A percentile compares a stretch with the other conserved stretches of the same genome.
These are phyloP conservation scores for Harmothoe impar DNA, from an alignment of 2,888 invertebrate genomes.

Conservation along the genomic window DNA sequence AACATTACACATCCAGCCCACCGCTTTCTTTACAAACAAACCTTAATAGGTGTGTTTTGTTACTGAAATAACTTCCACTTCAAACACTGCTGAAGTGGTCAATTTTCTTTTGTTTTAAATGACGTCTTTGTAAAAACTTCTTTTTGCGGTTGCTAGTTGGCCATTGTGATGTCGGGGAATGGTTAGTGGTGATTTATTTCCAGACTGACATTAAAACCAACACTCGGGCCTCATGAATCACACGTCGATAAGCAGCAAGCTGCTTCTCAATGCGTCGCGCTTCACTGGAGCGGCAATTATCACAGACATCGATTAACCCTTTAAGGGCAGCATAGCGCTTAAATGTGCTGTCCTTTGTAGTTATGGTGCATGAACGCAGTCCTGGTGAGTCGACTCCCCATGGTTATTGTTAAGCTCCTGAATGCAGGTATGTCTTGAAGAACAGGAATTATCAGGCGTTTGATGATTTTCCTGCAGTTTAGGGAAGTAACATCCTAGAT, in stretches of 20 bases:
- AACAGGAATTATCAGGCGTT: too few relatives aligned
- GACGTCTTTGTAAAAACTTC: background rate
- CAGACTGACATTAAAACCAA: background rate
- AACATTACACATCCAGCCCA: too few relatives aligned
- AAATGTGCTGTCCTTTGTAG: too few relatives aligned
- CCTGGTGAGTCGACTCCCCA: too few relatives aligned
- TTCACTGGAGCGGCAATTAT: background rate
- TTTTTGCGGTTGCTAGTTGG: constrained; percentile 30
- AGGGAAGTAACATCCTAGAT: too few relatives aligned
- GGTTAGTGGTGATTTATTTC: background rate
- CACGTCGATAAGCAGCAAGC: background rate
- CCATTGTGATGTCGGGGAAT: constrained; percentile 8
- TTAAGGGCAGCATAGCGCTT: background rate
- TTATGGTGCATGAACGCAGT: too few relatives aligned
- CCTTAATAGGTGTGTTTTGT: background rate
- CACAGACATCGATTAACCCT: background rate
- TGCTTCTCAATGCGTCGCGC: background rate
- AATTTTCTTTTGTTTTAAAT: background rate
- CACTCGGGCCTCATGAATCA: background rate
- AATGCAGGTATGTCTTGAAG: too few relatives aligned
- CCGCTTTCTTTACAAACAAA: background rate
- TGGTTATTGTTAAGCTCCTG: too few relatives aligned
- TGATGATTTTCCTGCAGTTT: too few relatives aligned
- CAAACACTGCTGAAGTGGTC: background rate
- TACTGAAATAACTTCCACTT: background rate